Evolutionary conservation across 1,140 invertebrate species (phyloP).

Genomic region (Neodiprion lecontei): DNA sequence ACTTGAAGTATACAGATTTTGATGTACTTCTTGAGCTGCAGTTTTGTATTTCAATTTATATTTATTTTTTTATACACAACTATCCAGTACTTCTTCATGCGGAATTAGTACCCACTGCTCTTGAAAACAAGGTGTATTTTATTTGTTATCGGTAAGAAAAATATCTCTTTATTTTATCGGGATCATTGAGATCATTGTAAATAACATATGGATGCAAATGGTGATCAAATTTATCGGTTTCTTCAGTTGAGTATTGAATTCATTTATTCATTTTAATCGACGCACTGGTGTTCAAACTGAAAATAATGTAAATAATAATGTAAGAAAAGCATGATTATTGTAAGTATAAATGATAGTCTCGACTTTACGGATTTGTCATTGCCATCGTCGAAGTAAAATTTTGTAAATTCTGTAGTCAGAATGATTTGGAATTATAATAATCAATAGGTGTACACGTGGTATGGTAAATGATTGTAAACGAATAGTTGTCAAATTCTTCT

Average conservation of each 20-base stretch:
- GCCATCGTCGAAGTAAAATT: no score
- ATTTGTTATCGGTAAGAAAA: no score
- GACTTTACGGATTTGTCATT: background rate
- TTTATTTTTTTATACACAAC: background rate
- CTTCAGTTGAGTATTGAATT: background rate
- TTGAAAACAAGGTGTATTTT: no score
- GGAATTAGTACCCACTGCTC: no score
- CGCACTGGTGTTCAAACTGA: background rate
- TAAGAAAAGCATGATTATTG: background rate
- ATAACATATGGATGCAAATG: background rate
- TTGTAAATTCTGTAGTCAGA: no score
- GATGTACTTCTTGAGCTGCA: background rate
- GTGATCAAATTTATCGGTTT: background rate
- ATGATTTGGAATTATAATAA: background rate
- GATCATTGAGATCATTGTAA: background rate
- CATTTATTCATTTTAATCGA: background rate
- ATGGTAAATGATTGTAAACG: background rate
- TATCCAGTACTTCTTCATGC: no score
- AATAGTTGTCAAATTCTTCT: background rate
- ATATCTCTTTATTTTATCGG: no score
- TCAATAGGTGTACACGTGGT: background rate
- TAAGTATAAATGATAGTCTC: background rate
- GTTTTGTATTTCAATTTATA: background rate
- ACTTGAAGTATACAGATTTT: constrained; percentile 6
- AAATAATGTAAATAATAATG: background rate